These are phyloP conservation scores for Leptinotarsa tumamoca DNA, from an alignment of 2,888 invertebrate genomes.

Conservation along the genomic window DNA sequence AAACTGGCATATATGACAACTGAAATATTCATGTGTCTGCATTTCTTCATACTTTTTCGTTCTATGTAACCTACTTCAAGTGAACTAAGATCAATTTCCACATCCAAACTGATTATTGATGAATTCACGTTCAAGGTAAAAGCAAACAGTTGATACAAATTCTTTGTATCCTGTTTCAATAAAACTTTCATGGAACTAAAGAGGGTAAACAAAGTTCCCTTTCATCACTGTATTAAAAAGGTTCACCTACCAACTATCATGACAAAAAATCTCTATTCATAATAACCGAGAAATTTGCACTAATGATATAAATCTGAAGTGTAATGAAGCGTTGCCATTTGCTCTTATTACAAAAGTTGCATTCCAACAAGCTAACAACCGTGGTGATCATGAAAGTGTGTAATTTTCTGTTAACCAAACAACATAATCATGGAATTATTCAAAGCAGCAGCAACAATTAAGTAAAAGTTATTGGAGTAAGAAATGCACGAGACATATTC, in stretches of 20 bases:
- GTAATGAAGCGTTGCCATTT: slow-evolving; percentile 10
- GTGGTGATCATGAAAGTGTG: slow-evolving; percentile 36
- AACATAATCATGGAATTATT: slow-evolving; percentile 26
- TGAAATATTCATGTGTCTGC: no score
- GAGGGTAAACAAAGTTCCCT: no score
- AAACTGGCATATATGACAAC: no score
- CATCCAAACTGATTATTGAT: no score
- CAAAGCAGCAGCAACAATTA: slow-evolving; percentile 15
- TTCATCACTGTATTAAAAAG: no score
- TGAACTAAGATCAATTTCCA: no score
- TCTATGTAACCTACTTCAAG: no score
- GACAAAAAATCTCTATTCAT: background rate
- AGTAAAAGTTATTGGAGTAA: slow-evolving; percentile 27
- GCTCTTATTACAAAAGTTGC: slow-evolving; percentile 21
- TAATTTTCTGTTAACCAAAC: slow-evolving; percentile 35
- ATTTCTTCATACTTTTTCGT: no score
- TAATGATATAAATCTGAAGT: slow-evolving; percentile 23
- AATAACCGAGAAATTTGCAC: slow-evolving; percentile 18
- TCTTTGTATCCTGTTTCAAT: no score
- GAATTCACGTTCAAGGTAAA: no score
- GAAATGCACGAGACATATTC: background rate
- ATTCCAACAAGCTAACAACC: slow-evolving; percentile 23
- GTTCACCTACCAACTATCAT: background rate
- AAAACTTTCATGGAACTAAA: no score
- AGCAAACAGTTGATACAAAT: no score